Conservation (phyloP, 2,113 vertebrate genomes). For the Gopherus evgoodei region DNA sequence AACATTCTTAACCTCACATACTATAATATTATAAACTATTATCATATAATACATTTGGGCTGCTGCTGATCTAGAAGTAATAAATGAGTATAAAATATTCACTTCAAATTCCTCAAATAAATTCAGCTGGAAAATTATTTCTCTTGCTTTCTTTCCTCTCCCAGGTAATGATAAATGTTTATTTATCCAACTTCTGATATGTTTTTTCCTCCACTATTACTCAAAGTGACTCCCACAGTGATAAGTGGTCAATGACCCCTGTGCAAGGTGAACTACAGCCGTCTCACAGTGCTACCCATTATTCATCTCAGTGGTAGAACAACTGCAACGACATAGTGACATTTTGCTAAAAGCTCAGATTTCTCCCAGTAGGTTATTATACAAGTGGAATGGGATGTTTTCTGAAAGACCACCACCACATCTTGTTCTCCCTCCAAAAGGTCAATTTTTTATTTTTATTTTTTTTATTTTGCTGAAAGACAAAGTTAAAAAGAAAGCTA, state of each 20-base stretch:
- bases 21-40: not conserved
- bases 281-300: not conserved
- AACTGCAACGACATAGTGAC: constrained; percentile 28
- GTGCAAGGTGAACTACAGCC: not conserved
- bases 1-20: not conserved
- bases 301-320: constrained; percentile 34
- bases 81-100: not conserved
- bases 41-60: not conserved
- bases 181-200: not conserved
- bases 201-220: constrained; percentile 2
- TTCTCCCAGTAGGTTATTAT: constrained; percentile 27
- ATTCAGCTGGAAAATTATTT: not conserved
- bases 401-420: constrained; percentile 1
- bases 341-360: constrained; percentile 60
- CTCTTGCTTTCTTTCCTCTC: not conserved
- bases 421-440: constrained; percentile 42
- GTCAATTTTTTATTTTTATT: constrained; percentile 8
- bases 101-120: not conserved
- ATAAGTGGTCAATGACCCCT: constrained; percentile 40
- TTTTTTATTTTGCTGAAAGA: not conserved
- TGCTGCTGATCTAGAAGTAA: not conserved
- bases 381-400: constrained; percentile 38
- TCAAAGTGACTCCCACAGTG: constrained; percentile 25
- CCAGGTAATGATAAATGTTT: constrained; percentile 13
- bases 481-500: not conserved